Conservation (phyloP, 1,140 invertebrate genomes). For the Meloidogyne hapla region DNA sequence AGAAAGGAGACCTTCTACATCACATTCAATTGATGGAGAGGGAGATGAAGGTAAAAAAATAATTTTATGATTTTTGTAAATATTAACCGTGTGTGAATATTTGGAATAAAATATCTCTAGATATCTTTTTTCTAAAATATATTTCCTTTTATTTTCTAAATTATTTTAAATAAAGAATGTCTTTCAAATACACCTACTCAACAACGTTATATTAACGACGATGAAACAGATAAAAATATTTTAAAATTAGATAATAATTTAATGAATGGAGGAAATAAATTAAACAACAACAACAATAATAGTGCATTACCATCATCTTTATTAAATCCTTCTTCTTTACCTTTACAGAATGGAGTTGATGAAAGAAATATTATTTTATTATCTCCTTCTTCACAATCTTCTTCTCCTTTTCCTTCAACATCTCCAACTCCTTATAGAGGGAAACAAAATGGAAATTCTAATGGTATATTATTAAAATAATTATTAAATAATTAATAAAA, state of each 20-base stretch:
- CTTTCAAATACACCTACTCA: background rate
- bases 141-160: no score
- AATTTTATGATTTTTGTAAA: no score
- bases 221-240: background rate
- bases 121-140: no score
- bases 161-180: background rate
- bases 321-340: no score
- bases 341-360: background rate
- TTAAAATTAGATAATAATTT: background rate
- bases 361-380: background rate
- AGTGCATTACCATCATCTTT: no score
- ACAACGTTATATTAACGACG: background rate
- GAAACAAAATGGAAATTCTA: background rate
- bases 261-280: background rate
- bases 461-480: background rate
- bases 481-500: no score
- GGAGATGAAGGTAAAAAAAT: background rate
- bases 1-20: conserved; percentile 1
- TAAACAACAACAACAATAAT: background rate
- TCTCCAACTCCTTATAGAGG: conserved; percentile 2
- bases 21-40: background rate
- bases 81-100: no score
- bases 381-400: background rate
- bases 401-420: conserved; percentile 4
- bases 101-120: no score